Evolutionary conservation across 2,888 invertebrate species (phyloP).

Genomic region (Apotomis turbidana): DNA sequence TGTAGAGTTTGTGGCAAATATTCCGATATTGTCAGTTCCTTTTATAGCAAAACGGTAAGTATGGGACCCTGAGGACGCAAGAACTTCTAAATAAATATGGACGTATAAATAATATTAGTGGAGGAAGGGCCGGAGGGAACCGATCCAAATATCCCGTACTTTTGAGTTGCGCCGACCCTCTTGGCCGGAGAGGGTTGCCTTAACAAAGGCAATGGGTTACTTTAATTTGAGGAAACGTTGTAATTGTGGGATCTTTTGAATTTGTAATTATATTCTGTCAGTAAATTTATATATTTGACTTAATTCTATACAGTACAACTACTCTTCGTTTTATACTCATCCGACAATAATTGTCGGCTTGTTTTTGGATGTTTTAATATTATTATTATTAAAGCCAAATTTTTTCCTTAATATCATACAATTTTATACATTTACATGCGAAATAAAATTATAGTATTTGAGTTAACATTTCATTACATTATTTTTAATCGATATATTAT

Average conservation of each 20-base stretch:
- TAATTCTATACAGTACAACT: too few relatives aligned
- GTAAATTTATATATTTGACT: not conserved
- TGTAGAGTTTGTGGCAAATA: conserved; percentile 46
- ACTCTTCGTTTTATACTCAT: too few relatives aligned
- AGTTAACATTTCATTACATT: too few relatives aligned
- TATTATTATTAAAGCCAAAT: too few relatives aligned
- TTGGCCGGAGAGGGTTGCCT: not conserved
- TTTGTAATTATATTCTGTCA: not conserved
- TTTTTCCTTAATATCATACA: too few relatives aligned
- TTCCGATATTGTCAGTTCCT: conserved; percentile 57
- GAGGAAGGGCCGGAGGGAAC: conserved; percentile 48
- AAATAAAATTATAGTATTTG: too few relatives aligned
- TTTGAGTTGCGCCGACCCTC: conserved; percentile 19
- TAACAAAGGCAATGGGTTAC: conserved; percentile 19
- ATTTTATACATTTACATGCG: too few relatives aligned
- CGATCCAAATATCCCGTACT: conserved; percentile 49
- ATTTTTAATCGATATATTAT: too few relatives aligned
- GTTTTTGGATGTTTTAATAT: too few relatives aligned
- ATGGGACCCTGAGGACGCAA: conserved; percentile 62
- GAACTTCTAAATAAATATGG: conserved; percentile 66
- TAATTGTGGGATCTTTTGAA: conserved; percentile 11
- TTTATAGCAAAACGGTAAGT: conserved; percentile 57
- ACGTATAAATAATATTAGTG: conserved; percentile 58
- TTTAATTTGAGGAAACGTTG: conserved; percentile 3
- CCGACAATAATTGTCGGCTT: too few relatives aligned